A percentile compares a stretch with the other conserved stretches of the same genome.
phyloP scores from a whole-genome alignment of 2,888 invertebrate species.

The Dorcus parallelipipedus region DNA sequence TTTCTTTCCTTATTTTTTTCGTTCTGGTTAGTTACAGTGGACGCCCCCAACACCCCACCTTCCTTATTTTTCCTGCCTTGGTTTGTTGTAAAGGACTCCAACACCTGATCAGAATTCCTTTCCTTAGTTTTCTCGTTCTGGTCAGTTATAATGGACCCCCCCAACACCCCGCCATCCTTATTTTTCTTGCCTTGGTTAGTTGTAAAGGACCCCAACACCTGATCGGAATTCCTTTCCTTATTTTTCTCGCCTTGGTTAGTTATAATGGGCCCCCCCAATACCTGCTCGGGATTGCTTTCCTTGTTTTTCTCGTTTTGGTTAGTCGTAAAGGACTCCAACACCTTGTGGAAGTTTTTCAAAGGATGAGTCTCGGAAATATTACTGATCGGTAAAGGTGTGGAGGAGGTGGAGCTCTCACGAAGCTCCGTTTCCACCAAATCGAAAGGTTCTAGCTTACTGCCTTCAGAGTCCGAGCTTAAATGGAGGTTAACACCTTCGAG shows the following conservation, averaged over 20 bases:
- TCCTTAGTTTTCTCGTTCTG: too few relatives aligned
- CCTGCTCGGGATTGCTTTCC: too few relatives aligned
- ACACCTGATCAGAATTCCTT: background rate
- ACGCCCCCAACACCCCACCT: background rate
- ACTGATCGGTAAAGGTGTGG: background rate
- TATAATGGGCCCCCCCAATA: too few relatives aligned
- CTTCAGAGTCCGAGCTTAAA: constrained; percentile 30
- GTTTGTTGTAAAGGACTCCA: background rate
- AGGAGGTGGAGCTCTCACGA: constrained; percentile 13
- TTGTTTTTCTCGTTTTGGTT: background rate
- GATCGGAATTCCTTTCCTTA: too few relatives aligned
- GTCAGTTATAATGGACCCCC: too few relatives aligned
- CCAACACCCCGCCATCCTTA: too few relatives aligned
- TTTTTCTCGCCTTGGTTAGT: too few relatives aligned
- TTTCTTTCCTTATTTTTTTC: background rate
- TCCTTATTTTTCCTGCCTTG: too few relatives aligned
- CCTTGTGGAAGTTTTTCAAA: constrained; percentile 6
- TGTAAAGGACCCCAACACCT: too few relatives aligned
- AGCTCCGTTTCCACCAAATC: constrained; percentile 21
- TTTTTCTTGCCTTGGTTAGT: too few relatives aligned
- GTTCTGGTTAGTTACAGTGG: background rate
- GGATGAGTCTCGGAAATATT: background rate
- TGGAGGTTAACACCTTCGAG: constrained; percentile 21
- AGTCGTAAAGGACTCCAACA: background rate
- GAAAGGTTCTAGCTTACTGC: constrained; percentile 14